phyloP scores from a whole-genome alignment of 2,113 vertebrate species.

The Cryptotis parvus region DNA sequence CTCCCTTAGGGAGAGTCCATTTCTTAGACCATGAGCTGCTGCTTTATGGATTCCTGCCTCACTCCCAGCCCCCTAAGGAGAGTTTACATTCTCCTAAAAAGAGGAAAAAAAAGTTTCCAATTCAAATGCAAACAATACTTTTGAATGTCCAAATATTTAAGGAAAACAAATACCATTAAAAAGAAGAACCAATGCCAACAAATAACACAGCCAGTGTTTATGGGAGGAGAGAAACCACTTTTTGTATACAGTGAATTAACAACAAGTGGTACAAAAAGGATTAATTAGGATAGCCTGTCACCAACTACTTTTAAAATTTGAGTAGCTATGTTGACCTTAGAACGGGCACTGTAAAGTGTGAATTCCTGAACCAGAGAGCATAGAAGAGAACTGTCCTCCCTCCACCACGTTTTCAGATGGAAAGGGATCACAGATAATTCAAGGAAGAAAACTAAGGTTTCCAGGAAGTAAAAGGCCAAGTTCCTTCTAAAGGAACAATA shows the following conservation, averaged over 20 bases:
- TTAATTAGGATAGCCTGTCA: slow-evolving; percentile 1
- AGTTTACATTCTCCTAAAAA: slow-evolving; percentile 24
- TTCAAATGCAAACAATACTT: slow-evolving; percentile 63
- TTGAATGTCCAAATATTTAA: slow-evolving; percentile 60
- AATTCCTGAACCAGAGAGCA: background rate
- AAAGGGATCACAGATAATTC: slow-evolving; percentile 15
- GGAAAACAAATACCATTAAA: slow-evolving; percentile 54
- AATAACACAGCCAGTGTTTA: slow-evolving; percentile 21
- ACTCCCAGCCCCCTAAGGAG: rapidly evolving
- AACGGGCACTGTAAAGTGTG: background rate
- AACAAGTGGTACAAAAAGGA: background rate
- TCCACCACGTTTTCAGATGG: background rate
- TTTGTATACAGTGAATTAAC: background rate
- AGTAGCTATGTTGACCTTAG: background rate
- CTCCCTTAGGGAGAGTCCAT: background rate
- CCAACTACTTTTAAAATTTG: slow-evolving; percentile 20
- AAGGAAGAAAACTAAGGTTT: background rate
- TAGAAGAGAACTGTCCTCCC: background rate
- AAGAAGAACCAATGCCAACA: slow-evolving; percentile 52
- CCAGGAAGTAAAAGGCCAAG: slow-evolving; percentile 5
- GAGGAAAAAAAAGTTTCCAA: slow-evolving; percentile 3
- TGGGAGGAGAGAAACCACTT: slow-evolving; percentile 35
- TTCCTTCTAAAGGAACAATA: background rate
- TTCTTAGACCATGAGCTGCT: background rate
- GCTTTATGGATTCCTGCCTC: background rate